These are phyloP conservation scores for Zele albiditarsus DNA, from an alignment of 2,888 invertebrate species.

Conservation along the genomic window DNA sequence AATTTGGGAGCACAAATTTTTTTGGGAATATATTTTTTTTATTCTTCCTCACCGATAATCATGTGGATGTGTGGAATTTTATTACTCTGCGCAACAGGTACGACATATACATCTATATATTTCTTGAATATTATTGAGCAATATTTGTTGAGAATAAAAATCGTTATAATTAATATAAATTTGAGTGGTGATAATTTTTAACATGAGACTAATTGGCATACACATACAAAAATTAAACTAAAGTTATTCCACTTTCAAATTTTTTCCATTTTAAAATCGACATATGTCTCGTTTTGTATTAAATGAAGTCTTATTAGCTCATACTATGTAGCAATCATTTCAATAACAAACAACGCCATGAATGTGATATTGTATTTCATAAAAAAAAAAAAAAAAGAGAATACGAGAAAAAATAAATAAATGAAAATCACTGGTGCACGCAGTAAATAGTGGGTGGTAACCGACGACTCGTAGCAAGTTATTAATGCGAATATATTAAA, in stretches of 20 bases:
- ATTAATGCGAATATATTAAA: slow-evolving; percentile 13
- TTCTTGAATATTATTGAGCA: slow-evolving; percentile 6
- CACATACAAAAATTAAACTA: not conserved
- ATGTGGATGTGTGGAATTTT: slow-evolving; percentile 61
- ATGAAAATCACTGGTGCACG: slow-evolving; percentile 4
- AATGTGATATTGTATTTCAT: not conserved
- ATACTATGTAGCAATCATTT: not conserved
- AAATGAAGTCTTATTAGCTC: not conserved
- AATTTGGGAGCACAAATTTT: slow-evolving; percentile 14
- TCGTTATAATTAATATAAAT: not conserved
- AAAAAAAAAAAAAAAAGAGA: not conserved
- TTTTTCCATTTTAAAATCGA: not conserved
- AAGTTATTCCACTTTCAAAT: not conserved
- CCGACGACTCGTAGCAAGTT: slow-evolving; percentile 5
- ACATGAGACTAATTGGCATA: not conserved
- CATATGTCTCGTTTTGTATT: not conserved
- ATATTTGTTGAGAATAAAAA: slow-evolving; percentile 5
- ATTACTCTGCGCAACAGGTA: slow-evolving; percentile 64
- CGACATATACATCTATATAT: not conserved
- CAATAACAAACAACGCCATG: not conserved
- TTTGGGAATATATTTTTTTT: not conserved
- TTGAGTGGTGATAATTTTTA: not conserved
- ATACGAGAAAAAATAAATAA: not conserved
- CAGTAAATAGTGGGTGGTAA: slow-evolving; percentile 18
- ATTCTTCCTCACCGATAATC: slow-evolving; percentile 19